Evolutionary conservation across 2,888 invertebrate species (phyloP).

Genomic region (Spatulosminthurus flaviceps): DNA sequence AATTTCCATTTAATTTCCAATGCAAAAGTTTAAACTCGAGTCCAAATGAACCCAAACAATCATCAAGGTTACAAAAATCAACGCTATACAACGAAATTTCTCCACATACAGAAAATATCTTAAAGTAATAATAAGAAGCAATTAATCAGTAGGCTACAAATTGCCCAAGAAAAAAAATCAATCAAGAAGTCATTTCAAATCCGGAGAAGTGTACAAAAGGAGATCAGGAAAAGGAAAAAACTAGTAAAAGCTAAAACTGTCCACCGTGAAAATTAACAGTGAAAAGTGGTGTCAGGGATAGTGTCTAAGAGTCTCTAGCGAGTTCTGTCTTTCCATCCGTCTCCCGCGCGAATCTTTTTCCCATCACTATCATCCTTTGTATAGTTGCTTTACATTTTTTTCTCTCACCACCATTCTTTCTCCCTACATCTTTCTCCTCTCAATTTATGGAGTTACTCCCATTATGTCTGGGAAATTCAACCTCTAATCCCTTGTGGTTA

Average conservation of each 20-base stretch:
- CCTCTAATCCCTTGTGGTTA: background rate
- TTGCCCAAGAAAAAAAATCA: background rate
- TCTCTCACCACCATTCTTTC: background rate
- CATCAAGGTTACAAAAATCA: too few species aligned
- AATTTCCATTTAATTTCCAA: too few species aligned
- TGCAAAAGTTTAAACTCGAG: too few species aligned
- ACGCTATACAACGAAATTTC: too few species aligned
- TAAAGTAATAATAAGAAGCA: too few species aligned
- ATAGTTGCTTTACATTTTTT: background rate
- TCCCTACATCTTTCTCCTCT: background rate
- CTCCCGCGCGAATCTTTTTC: conserved; percentile 12
- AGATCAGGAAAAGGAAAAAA: background rate
- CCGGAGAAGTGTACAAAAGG: conserved; percentile 36
- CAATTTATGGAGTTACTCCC: background rate
- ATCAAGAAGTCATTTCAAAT: conserved; percentile 27
- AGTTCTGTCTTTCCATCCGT: conserved; percentile 22
- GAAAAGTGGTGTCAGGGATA: conserved; percentile 41
- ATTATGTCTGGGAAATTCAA: background rate
- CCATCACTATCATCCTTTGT: background rate
- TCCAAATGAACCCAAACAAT: too few species aligned
- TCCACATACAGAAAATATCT: too few species aligned
- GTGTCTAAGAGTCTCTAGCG: conserved; percentile 23
- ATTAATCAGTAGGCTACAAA: too few species aligned
- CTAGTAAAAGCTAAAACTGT: background rate
- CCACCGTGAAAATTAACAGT: conserved; percentile 22